These are phyloP conservation scores for Numida meleagris DNA, from an alignment of 2,113 vertebrate genomes.

Conservation along the genomic window DNA sequence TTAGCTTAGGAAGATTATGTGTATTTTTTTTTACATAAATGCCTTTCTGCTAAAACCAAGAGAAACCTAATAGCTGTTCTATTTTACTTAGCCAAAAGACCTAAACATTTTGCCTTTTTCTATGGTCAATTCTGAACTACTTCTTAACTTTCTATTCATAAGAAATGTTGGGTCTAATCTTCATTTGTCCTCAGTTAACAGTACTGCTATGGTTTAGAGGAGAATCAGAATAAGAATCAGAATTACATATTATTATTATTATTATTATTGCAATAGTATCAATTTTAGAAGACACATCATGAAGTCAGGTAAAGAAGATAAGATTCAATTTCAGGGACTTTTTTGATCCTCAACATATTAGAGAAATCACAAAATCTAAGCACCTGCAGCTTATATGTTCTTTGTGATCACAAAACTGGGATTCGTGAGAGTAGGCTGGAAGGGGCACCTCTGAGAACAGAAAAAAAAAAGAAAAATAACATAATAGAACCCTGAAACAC, in stretches of 20 bases:
- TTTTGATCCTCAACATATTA: not conserved
- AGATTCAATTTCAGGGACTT: not conserved
- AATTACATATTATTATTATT: not conserved
- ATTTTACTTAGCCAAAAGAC: not conserved
- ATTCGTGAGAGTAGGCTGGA: not conserved
- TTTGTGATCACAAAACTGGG: not conserved
- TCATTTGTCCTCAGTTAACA: not conserved
- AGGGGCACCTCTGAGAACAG: not conserved
- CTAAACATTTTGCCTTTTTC: not conserved
- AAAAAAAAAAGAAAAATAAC: not conserved
- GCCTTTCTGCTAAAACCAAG: not conserved
- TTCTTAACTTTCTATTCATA: not conserved
- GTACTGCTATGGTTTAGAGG: not conserved
- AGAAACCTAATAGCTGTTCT: not conserved
- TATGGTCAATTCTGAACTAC: not conserved
- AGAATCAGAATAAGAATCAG: not conserved
- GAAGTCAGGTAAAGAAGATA: not conserved
- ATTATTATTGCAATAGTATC: not conserved
- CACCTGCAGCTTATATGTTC: not conserved
- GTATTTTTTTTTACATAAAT: slow-evolving; percentile 10
- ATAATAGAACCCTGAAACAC: not conserved
- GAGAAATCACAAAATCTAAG: not conserved
- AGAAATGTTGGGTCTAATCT: not conserved
- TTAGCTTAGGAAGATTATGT: slow-evolving; percentile 33
- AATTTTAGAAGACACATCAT: not conserved